A percentile compares a stretch with the other conserved stretches of the same genome.
These are phyloP conservation scores for Chaetophractus vellerosus DNA, from an alignment of 2,797 vertebrate genomes.

Conservation along the genomic window DNA sequence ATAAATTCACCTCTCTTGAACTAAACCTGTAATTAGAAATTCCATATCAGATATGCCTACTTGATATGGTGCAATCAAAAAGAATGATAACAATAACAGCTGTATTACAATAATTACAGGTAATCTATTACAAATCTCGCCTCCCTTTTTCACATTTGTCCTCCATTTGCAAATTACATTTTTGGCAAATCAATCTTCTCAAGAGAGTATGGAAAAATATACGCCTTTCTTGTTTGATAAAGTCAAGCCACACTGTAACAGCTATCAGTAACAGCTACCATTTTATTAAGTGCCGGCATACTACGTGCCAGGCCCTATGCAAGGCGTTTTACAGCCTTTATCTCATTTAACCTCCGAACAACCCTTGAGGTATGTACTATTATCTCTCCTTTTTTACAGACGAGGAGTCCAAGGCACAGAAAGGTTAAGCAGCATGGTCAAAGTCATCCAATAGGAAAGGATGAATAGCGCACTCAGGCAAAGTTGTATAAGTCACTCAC, in stretches of 20 bases:
- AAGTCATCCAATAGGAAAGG: not conserved
- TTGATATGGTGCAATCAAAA: constrained; percentile 56
- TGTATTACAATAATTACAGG: constrained; percentile 58
- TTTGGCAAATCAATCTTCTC: constrained; percentile 54
- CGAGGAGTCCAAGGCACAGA: not conserved
- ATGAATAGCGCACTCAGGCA: not conserved
- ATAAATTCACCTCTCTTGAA: constrained; percentile 45
- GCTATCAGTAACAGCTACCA: not conserved
- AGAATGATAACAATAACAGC: constrained; percentile 26
- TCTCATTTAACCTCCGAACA: not conserved
- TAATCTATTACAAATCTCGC: not conserved
- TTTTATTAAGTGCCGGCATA: not conserved
- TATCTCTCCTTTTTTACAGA: not conserved
- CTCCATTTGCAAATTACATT: constrained; percentile 54
- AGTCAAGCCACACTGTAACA: not conserved
- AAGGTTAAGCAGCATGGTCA: not conserved
- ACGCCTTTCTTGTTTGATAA: constrained; percentile 37
- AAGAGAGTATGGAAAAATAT: not conserved
- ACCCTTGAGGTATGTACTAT: not conserved
- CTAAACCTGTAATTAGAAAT: constrained; percentile 77
- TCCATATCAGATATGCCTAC: constrained; percentile 61
- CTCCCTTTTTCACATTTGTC: constrained; percentile 50
- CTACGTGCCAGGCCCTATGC: accelerated
- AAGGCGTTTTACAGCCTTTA: not conserved
- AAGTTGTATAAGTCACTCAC: not conserved